These are phyloP conservation scores for Drosophila macrospina DNA, from an alignment of 2,888 invertebrate species.

Conservation along the genomic window DNA sequence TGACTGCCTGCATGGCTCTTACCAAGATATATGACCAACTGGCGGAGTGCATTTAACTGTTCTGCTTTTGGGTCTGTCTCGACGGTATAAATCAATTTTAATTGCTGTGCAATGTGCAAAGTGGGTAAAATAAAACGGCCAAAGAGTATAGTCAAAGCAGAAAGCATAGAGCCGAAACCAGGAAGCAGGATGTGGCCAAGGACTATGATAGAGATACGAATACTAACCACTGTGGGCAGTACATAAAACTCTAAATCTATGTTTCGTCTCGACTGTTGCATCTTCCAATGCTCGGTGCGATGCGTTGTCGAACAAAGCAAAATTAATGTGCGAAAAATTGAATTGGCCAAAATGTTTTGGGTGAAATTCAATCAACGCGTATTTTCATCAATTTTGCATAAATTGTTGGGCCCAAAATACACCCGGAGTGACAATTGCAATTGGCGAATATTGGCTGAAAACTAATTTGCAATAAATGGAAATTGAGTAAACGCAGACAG, in stretches of 20 bases:
- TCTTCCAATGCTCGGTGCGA: conserved; percentile 15
- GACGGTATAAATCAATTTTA: conserved; percentile 79
- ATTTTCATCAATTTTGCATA: conserved; percentile 65
- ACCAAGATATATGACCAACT: conserved; percentile 56
- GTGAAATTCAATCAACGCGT: conserved; percentile 68
- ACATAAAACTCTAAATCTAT: conserved; percentile 25
- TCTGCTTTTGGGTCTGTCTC: conserved; percentile 63
- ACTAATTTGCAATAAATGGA: conserved; percentile 56
- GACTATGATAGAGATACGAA: conserved; percentile 21
- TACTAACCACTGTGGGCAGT: not conserved
- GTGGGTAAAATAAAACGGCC: conserved; percentile 60
- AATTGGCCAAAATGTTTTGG: conserved; percentile 52
- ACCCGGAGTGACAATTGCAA: conserved; percentile 21
- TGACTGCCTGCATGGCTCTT: conserved; percentile 27
- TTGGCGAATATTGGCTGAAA: conserved; percentile 43
- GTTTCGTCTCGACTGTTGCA: not conserved
- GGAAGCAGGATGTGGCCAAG: conserved; percentile 37
- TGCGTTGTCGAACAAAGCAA: conserved; percentile 47
- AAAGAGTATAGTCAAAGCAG: conserved; percentile 19
- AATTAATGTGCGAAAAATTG: conserved; percentile 68
- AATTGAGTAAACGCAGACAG: conserved; percentile 48
- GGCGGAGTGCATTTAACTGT: conserved; percentile 75
- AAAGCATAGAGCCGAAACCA: conserved; percentile 12
- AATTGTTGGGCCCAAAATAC: conserved; percentile 22
- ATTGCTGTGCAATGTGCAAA: conserved; percentile 73